phyloP scores from a whole-genome alignment of 2,888 invertebrate species.

The Caenorhabditis doughertyi region DNA sequence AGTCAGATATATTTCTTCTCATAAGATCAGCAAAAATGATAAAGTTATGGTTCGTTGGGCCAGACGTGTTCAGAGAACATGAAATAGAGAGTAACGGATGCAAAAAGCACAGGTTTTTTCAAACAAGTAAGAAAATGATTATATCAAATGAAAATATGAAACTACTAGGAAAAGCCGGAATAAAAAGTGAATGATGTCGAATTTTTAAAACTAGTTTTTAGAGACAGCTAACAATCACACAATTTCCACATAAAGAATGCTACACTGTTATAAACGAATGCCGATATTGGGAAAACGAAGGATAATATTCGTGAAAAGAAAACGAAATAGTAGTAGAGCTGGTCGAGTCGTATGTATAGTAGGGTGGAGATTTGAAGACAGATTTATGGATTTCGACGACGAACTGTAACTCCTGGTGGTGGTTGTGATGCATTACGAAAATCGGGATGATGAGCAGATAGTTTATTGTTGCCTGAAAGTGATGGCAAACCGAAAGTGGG shows the following conservation, averaged over 20 bases:
- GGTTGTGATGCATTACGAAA: background rate
- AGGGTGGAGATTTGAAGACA: background rate
- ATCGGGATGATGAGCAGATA: background rate
- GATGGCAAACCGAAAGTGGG: conserved; percentile 21
- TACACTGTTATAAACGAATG: too few species aligned
- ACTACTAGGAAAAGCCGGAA: too few species aligned
- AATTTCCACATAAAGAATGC: too few species aligned
- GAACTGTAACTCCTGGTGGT: conserved; percentile 24
- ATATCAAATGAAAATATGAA: too few species aligned
- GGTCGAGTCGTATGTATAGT: background rate
- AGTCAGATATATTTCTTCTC: background rate
- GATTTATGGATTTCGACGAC: conserved; percentile 13
- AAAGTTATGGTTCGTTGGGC: background rate
- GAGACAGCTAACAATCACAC: too few species aligned
- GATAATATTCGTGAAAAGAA: too few species aligned
- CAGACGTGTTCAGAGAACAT: background rate
- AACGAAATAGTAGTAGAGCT: background rate
- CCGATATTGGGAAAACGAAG: too few species aligned
- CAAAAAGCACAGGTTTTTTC: too few species aligned
- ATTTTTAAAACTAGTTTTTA: too few species aligned
- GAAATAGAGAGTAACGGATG: too few species aligned
- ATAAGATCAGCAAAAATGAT: background rate
- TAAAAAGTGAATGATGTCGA: too few species aligned
- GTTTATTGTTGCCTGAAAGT: conserved; percentile 34
- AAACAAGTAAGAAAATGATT: too few species aligned